Base-by-base conservation (phyloP, 2,797 vertebrate genomes). In the Harpagifer antarcticus region DNA sequence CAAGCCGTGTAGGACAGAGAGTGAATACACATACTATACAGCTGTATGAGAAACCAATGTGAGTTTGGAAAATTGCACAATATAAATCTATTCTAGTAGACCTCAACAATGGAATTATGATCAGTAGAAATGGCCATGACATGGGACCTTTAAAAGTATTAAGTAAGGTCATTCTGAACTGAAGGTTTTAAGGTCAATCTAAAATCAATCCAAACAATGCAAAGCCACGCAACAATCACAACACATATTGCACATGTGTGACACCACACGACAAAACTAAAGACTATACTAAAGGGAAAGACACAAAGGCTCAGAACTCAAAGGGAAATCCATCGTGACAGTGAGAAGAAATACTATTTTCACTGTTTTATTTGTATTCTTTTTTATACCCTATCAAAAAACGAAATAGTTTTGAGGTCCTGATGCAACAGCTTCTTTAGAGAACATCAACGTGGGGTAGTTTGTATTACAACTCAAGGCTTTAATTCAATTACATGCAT, bases 401-500 rank as follows among this genome's bases (percentile, higher is more conserved):
- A 40, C 52, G 19, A 57, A 3, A 33, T 33, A 47, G 56, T 59
- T 19, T 10, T 27, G 3, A 53, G 45, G 56, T 60, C 16, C n/a
- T 67, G 14, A 58, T 73, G 40, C 23, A 76, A 61, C 63, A 65
- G 40, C 10, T 12, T 68, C 58, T 74, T 9, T 20, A 52, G 27
- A 20, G 17, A 65, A 27, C 56, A 23, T 10, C 45, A 20, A 47
- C 48, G 42, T 40, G 14, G 62, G 57, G 12, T 67, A 54, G 53
- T 63, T 78, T 47, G 60, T 71, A 70, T 60, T 68, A 67, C 59
- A 19, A 33, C 19, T n/a, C 27, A 19, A 43, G 49, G 47, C n/a
- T 48, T 61, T 69, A 53, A 85, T 58, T 79, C 15, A 59, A 69
- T 84, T 82, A 82, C 57, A 68, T 61, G 31, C 15, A n/a, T 8